Base-by-base conservation (phyloP, 2,113 vertebrate species). In the Alethe castanea region DNA sequence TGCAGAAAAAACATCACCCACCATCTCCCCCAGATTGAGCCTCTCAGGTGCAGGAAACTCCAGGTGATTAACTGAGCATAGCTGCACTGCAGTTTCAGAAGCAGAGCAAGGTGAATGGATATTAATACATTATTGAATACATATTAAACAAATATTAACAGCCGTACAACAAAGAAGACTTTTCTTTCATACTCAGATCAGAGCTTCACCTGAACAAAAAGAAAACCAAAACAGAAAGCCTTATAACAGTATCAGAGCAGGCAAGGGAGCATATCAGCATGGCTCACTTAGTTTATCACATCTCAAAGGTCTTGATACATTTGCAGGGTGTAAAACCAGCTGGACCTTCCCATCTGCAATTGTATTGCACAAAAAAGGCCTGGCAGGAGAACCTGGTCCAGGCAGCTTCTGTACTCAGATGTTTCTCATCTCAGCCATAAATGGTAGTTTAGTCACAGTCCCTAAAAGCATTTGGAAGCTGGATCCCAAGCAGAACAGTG, bases 61-160 rank as follows among this genome's bases (percentile, higher is more conserved):
- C 54, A 90, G 64, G 54, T 62, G 88, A 83, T 92, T 52, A 72
- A 62, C 56, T 11, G 47, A 70, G 67, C 74, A 23, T 6, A 53
- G 64, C 78, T 70, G 73, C 6, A 11, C 59, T 69, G 50, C 53
- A 60, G 40, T 24, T 91, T 56, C 73, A 81, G 74, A 71, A 82
- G 64, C 48, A 90, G 38, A 80, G 66, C 74, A 61, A 77, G 59
- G 54, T 53, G 72, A 92, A 77, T 28, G 35, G 80, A 93, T 92
- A 45, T 45, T 45, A 45, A 45, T 20, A 45, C 44, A 45, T 45
- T 45, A 45, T 45, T 45, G 66, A 83, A 88, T 50, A 62, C 2
- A 6, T 15, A 54, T 50, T 54, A 93, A 90, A 65, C 8, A 73
- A 90, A 77, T 70, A 96, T 60, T 73, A 95, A 70, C 26, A 66